A percentile compares a stretch with the other conserved stretches of the same genome.
These are phyloP conservation scores for Asbolus verrucosus DNA, from an alignment of 1,140 invertebrate genomes.

Conservation along the genomic window DNA sequence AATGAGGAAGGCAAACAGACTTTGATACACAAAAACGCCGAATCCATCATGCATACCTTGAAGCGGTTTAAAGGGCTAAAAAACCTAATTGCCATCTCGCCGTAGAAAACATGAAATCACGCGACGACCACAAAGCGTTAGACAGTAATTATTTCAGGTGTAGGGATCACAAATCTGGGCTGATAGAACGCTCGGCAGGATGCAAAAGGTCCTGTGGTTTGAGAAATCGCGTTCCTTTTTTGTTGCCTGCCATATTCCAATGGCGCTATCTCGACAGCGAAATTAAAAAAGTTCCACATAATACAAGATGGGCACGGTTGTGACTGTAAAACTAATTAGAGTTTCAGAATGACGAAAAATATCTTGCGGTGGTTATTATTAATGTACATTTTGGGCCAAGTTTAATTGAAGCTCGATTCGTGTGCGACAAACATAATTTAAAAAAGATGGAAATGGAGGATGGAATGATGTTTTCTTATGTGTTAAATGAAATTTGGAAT, in stretches of 20 bases:
- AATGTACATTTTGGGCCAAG: slow-evolving; percentile 5
- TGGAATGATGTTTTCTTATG: not conserved
- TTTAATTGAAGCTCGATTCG: slow-evolving; percentile 20
- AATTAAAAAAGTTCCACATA: slow-evolving; percentile 33
- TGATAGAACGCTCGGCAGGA: slow-evolving; percentile 13
- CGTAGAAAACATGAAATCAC: slow-evolving; percentile 33
- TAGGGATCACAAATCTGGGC: slow-evolving; percentile 28
- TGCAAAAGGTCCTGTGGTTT: slow-evolving; percentile 25
- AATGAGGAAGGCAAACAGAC: slow-evolving; percentile 18
- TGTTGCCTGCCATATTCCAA: slow-evolving; percentile 14
- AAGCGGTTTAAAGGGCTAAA: slow-evolving; percentile 14
- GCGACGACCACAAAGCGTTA: slow-evolving; percentile 28
- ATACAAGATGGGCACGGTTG: not conserved
- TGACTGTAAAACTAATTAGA: slow-evolving; percentile 31
- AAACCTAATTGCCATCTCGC: slow-evolving; percentile 35
- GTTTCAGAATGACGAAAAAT: slow-evolving; percentile 18
- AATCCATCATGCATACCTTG: slow-evolving; percentile 20
- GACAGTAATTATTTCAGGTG: slow-evolving; percentile 30
- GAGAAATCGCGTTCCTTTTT: slow-evolving; percentile 27
- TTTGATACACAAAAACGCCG: slow-evolving; percentile 14
- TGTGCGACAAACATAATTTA: slow-evolving; percentile 2
- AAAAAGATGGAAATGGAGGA: slow-evolving; percentile 4
- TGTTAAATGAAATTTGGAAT: no score
- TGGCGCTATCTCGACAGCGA: slow-evolving; percentile 14
- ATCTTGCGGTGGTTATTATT: not conserved